A percentile compares a stretch with the other conserved stretches of the same genome.
phyloP scores from a whole-genome alignment of 23 tunicate genomes.

The Pegea sp. region DNA sequence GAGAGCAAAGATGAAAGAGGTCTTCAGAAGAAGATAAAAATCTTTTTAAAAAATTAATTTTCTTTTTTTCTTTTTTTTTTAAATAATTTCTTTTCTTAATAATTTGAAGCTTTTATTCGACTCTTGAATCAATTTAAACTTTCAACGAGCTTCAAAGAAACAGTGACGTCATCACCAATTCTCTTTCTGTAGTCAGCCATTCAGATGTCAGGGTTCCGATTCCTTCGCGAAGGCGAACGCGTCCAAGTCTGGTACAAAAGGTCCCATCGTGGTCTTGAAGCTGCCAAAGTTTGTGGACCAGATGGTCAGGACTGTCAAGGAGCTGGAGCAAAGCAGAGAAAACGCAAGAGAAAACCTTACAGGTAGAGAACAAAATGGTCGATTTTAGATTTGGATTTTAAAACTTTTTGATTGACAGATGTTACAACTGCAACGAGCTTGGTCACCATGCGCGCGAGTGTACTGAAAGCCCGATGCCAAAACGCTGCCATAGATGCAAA shows the following conservation, averaged over 20 bases:
- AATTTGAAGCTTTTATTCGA: not conserved
- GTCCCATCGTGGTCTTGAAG: conserved; percentile 26
- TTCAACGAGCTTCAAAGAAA: not conserved
- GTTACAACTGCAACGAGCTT: conserved; percentile 26
- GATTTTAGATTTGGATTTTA: not conserved
- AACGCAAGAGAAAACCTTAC: conserved; percentile 20
- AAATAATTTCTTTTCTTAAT: no score
- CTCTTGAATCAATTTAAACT: not conserved
- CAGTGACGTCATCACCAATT: not conserved
- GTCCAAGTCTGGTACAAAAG: conserved; percentile 44
- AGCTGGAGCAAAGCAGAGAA: conserved; percentile 11
- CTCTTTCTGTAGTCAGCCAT: conserved; percentile 21
- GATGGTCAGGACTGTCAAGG: conserved; percentile 43
- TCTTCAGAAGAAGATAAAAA: no score
- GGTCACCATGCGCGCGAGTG: conserved; percentile 70
- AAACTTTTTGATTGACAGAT: conserved; percentile 7
- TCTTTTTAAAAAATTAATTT: no score
- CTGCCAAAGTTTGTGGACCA: conserved; percentile 35
- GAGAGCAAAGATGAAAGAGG: no score
- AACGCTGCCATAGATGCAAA: conserved; percentile 64
- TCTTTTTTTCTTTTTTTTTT: no score
- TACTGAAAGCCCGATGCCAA: conserved; percentile 34
- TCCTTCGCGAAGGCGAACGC: conserved; percentile 35
- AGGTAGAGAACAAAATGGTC: conserved; percentile 7
- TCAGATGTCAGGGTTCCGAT: conserved; percentile 52